phyloP scores from a whole-genome alignment of 2,113 vertebrate species.

The Engystomops pustulosus region DNA sequence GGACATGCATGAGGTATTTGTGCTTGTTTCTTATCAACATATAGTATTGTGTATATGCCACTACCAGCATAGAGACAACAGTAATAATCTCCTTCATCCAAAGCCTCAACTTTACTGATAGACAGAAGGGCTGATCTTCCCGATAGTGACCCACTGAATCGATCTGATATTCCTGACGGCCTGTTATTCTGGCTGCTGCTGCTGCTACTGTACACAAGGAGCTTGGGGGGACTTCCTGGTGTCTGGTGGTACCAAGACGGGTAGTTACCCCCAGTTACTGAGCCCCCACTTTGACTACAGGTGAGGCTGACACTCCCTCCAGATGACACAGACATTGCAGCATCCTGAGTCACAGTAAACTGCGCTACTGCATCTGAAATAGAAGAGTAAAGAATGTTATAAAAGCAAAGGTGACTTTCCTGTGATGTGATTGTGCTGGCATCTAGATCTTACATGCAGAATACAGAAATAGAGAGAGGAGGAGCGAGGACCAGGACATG shows the following conservation, averaged over 20 bases:
- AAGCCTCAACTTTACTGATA: constrained; percentile 7
- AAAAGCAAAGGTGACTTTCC: neutral
- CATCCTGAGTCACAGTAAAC: constrained; percentile 24
- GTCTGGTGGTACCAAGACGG: constrained; percentile 40
- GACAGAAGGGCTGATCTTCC: neutral
- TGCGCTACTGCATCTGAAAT: constrained; percentile 32
- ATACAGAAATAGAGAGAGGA: neutral
- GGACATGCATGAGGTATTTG: neutral
- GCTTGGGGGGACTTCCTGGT: constrained; percentile 34
- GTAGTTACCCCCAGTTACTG: constrained; percentile 26
- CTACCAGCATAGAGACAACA: neutral
- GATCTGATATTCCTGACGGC: constrained; percentile 25
- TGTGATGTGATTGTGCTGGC: neutral
- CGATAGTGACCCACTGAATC: constrained; percentile 31
- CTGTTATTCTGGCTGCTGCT: constrained; percentile 5
- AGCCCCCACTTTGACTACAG: constrained; percentile 29
- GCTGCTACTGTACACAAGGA: neutral
- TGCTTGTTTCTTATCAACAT: neutral
- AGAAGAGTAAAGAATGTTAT: neutral
- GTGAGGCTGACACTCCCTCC: neutral
- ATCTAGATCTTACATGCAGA: constrained; percentile 25
- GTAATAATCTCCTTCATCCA: neutral
- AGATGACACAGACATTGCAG: neutral
- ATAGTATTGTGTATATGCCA: neutral
- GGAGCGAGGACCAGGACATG: constrained; percentile 22